These are phyloP conservation scores for Oopsacas minuta DNA, from an alignment of 37 sponge, comb jelly and placozoan species.

Conservation along the genomic window DNA sequence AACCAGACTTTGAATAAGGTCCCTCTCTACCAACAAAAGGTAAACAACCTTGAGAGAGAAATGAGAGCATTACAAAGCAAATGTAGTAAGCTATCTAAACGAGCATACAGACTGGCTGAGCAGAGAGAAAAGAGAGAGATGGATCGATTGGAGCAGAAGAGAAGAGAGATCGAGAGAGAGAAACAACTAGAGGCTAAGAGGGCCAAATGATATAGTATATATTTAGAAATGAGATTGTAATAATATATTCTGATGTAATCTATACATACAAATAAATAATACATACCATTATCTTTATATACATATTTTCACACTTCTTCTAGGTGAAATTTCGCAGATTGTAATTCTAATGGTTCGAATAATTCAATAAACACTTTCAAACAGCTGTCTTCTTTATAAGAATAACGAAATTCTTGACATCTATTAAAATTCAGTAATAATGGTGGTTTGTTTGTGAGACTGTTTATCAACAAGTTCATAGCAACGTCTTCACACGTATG, in stretches of 20 bases:
- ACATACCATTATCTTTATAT: background rate
- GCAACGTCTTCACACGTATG: background rate
- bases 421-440: background rate
- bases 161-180: background rate
- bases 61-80: background rate
- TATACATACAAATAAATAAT: background rate
- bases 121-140: background rate
- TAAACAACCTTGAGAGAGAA: background rate
- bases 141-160: background rate
- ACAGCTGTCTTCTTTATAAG: background rate
- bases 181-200: conserved; percentile 2
- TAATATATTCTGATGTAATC: background rate
- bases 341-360: background rate
- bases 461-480: background rate
- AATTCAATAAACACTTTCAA: background rate
- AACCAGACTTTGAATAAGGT: background rate
- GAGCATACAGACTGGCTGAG: background rate
- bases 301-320: background rate
- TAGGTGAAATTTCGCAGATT: background rate
- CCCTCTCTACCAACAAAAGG: background rate
- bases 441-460: background rate
- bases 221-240: no score
- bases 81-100: background rate
- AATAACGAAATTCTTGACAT: background rate
- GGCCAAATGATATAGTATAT: background rate